phyloP scores from a whole-genome alignment of 2,888 invertebrate genomes.

The Xestia sexstrigata region DNA sequence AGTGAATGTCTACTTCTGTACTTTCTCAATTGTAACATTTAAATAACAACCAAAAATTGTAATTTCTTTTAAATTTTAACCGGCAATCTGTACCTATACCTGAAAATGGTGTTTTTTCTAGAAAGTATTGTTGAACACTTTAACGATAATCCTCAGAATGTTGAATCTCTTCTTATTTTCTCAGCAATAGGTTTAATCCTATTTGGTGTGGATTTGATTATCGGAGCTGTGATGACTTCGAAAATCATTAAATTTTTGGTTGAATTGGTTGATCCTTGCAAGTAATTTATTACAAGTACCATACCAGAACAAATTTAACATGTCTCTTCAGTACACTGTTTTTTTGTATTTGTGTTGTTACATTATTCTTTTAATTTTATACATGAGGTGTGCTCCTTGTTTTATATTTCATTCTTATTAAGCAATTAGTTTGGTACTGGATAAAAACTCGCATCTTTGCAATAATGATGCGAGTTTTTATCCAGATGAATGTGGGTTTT shows the following conservation, averaged over 20 bases:
- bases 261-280: not conserved
- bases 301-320: not conserved
- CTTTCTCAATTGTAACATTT: not conserved
- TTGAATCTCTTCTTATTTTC: not conserved
- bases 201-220: not conserved
- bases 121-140: constrained; percentile 18
- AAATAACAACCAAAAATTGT: not conserved
- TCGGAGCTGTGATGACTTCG: not conserved
- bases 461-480: not conserved
- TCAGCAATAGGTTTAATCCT: not conserved
- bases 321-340: not conserved
- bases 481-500: not conserved
- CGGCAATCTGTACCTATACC: not conserved
- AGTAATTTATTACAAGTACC: not conserved
- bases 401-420: not conserved
- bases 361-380: constrained; percentile 1
- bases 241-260: not conserved
- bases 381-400: not conserved
- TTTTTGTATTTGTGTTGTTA: constrained; percentile 9
- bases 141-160: not conserved
- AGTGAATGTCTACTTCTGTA: not conserved
- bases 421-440: not conserved
- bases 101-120: constrained; percentile 15
- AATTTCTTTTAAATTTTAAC: not conserved
- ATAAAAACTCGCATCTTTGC: not conserved